Percentiles rank a stretch among this genome's conserved stretches.
These are phyloP conservation scores for Heliconius himera DNA, from an alignment of 1,140 invertebrate genomes.

Conservation along the genomic window DNA sequence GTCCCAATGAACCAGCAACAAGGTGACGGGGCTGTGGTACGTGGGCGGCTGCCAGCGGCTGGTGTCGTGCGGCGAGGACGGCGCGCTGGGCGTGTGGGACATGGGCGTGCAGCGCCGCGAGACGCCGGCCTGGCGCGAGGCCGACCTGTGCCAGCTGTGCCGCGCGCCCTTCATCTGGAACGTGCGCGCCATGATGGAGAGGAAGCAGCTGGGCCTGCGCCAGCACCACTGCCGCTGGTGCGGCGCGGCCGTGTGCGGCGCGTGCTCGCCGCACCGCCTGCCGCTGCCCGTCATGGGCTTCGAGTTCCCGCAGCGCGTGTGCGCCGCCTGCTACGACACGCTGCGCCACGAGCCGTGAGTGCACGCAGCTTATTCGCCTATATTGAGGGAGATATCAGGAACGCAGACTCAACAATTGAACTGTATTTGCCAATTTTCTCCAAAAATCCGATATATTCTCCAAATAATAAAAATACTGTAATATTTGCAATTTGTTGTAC, in stretches of 20 bases:
- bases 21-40: slow-evolving; percentile 92
- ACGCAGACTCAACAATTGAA: too few relatives aligned
- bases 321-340: slow-evolving; percentile 93
- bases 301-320: slow-evolving; percentile 98
- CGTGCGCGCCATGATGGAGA: slow-evolving; percentile 98
- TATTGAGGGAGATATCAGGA: too few relatives aligned
- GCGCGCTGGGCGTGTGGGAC: slow-evolving; percentile 97
- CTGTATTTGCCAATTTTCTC: too few relatives aligned
- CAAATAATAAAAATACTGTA: too few relatives aligned
- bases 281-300: slow-evolving; percentile 98
- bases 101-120: slow-evolving; percentile 90
- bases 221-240: slow-evolving; percentile 96
- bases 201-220: slow-evolving; percentile 92
- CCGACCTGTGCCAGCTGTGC: slow-evolving; percentile 96
- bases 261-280: slow-evolving; percentile 93
- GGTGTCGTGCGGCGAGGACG: slow-evolving; percentile 97
- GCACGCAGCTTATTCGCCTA: too few relatives aligned
- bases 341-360: slow-evolving; percentile 93
- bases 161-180: slow-evolving; percentile 99
- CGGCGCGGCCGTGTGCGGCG: slow-evolving; percentile 96
- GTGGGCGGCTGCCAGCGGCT: slow-evolving; percentile 90
- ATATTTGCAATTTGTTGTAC: too few relatives aligned
- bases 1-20: slow-evolving; percentile 82
- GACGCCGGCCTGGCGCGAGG: slow-evolving; percentile 97
- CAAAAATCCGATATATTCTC: too few relatives aligned